Percentiles rank a stretch among this genome's conserved stretches.
These are phyloP conservation scores for Dasypus novemcinctus DNA, from an alignment of 2,113 vertebrate genomes.

Conservation along the genomic window DNA sequence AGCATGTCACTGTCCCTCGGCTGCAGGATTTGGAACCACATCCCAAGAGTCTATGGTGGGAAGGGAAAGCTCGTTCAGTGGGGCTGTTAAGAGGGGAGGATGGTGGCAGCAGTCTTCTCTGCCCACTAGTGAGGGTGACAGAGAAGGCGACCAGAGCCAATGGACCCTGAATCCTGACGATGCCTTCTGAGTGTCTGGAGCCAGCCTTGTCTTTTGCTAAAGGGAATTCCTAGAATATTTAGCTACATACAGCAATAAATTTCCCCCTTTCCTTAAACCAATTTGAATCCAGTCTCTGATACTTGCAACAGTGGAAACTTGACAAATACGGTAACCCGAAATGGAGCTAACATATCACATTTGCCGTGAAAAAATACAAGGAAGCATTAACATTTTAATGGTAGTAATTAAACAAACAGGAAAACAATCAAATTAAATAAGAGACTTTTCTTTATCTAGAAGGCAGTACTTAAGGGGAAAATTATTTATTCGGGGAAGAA, in stretches of 20 bases:
- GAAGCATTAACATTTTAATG: slow-evolving; percentile 61
- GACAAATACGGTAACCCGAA: slow-evolving; percentile 14
- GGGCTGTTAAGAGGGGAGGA: neutral
- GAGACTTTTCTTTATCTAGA: slow-evolving; percentile 66
- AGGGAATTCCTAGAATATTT: neutral
- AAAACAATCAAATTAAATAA: slow-evolving; percentile 71
- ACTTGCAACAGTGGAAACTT: neutral
- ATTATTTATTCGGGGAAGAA: slow-evolving; percentile 57
- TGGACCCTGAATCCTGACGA: fast-evolving
- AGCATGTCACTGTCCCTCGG: too few relatives aligned
- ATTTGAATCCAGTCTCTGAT: neutral
- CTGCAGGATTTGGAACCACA: neutral
- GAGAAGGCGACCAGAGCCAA: neutral
- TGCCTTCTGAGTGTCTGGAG: fast-evolving
- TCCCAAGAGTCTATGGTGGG: neutral
- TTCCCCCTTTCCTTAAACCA: neutral
- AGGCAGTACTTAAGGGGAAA: slow-evolving; percentile 64
- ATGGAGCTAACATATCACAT: slow-evolving; percentile 36
- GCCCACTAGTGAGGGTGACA: fast-evolving
- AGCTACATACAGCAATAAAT: neutral
- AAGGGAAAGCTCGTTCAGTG: neutral
- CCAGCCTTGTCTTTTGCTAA: neutral
- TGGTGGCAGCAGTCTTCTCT: neutral
- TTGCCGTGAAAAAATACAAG: neutral
- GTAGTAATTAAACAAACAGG: slow-evolving; percentile 72